Percentiles rank a stretch among this genome's conserved stretches.
Evolutionary conservation across 2,113 vertebrate genomes (phyloP).

Genomic region (Eurystomus gularis): DNA sequence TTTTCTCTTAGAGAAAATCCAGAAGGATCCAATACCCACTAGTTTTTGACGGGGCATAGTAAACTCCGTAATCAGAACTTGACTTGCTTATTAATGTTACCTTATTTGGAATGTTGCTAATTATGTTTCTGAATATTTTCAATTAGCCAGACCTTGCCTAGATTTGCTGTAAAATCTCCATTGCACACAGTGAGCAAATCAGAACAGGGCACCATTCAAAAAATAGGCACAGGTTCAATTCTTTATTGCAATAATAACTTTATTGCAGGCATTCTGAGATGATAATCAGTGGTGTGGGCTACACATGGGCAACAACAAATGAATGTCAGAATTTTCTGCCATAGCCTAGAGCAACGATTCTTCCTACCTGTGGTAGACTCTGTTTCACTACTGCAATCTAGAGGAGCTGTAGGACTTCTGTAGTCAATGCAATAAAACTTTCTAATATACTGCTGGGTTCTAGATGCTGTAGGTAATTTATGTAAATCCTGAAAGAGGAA

Average conservation of each 20-base stretch:
- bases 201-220: background rate
- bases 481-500: background rate
- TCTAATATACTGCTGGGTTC: background rate
- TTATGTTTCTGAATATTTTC: background rate
- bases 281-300: background rate
- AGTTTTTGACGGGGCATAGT: background rate
- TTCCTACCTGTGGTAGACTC: background rate
- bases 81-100: background rate
- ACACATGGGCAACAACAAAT: background rate
- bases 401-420: background rate
- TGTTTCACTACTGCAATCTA: background rate
- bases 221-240: background rate
- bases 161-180: background rate
- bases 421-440: background rate
- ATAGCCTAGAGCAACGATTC: background rate
- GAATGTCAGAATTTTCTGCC: background rate
- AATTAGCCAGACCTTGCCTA: background rate
- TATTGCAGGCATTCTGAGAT: background rate
- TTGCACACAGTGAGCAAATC: background rate
- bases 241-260: background rate
- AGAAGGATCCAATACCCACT: background rate
- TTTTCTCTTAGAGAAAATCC: background rate
- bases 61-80: background rate
- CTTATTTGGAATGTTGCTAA: background rate
- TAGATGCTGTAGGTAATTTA: background rate